Conservation (phyloP, 2,797 vertebrate genomes). For the Phalanger gymnotis region DNA sequence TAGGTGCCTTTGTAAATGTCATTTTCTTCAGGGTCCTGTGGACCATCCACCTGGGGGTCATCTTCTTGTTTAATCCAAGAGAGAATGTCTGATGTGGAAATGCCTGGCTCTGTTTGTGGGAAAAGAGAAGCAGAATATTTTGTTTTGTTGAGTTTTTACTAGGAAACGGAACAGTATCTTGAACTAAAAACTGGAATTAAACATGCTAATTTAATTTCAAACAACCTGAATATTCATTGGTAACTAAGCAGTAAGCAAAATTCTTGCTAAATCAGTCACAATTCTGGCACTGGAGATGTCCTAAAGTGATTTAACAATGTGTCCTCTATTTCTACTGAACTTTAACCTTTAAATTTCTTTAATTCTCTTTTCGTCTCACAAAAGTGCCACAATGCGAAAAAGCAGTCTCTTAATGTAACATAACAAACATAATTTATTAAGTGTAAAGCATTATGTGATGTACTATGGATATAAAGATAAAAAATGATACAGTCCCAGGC, state of each 20-base stretch:
- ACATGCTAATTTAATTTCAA: conserved; percentile 5
- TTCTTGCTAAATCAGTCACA: conserved; percentile 34
- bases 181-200: conserved; percentile 43
- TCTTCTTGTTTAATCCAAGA: conserved; percentile 85
- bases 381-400: neutral
- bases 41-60: conserved; percentile 76
- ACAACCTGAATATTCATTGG: conserved; percentile 20
- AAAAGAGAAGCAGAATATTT: conserved; percentile 35
- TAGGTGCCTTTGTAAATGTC: conserved; percentile 77
- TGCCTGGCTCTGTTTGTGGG: conserved; percentile 77
- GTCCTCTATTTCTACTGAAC: conserved; percentile 8
- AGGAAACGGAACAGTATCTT: neutral
- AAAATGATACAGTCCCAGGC: neutral
- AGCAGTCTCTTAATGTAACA: neutral
- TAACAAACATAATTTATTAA: neutral
- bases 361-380: neutral
- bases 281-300: conserved; percentile 27
- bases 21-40: conserved; percentile 76
- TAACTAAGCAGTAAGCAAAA: conserved; percentile 24
- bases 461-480: neutral
- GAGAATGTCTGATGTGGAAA: conserved; percentile 86
- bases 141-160: neutral
- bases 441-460: neutral
- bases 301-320: neutral
- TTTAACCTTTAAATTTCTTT: conserved; percentile 8